phyloP scores from a whole-genome alignment of 2,113 vertebrate species.

The Pachycephala philippinensis region DNA sequence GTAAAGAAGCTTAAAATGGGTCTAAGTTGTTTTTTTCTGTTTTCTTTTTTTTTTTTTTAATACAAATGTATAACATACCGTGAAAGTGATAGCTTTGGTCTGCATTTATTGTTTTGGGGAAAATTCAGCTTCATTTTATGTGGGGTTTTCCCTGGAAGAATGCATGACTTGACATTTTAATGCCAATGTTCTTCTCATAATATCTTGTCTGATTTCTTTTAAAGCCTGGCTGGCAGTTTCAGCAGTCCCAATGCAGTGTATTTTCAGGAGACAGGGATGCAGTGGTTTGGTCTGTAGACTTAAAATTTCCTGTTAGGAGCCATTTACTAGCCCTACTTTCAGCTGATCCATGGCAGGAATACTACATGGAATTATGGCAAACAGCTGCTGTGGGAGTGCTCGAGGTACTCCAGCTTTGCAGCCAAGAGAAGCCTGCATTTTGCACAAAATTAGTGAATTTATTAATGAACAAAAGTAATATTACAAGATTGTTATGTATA shows the following conservation, averaged over 20 bases:
- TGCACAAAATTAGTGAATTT: background rate
- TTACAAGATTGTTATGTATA: background rate
- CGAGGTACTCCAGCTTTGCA: background rate
- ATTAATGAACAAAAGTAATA: background rate
- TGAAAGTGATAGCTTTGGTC: background rate
- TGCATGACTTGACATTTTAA: background rate
- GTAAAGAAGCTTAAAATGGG: background rate
- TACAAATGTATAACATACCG: background rate
- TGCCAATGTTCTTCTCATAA: background rate
- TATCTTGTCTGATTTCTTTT: background rate
- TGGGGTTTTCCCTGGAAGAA: background rate
- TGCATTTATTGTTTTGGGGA: background rate
- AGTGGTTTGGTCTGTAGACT: background rate
- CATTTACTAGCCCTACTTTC: conserved; percentile 29
- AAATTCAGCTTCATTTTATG: background rate
- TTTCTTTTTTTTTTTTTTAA: background rate
- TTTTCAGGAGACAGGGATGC: conserved; percentile 18
- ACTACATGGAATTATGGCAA: background rate
- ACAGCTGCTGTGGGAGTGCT: background rate
- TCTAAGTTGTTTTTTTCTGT: background rate
- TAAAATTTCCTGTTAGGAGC: background rate
- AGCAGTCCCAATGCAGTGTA: background rate
- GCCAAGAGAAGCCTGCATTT: background rate
- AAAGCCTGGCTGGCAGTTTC: background rate
- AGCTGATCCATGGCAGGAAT: conserved; percentile 7